Evolutionary conservation across 2,797 vertebrate genomes (phyloP).

Genomic region (Allobates femoralis): DNA sequence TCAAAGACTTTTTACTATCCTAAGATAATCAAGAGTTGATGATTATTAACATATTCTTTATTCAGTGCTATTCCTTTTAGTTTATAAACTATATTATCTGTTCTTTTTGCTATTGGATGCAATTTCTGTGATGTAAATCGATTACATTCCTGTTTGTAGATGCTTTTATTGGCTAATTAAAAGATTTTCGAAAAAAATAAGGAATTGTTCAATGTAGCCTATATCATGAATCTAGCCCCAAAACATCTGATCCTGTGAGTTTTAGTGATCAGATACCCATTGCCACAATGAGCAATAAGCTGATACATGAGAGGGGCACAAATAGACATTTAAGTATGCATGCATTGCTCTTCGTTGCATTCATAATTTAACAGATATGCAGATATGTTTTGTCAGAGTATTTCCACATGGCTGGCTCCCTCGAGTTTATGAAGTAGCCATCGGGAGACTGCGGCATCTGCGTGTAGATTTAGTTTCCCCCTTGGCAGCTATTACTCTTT

Average conservation of each 20-base stretch:
- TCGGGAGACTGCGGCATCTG: conserved; percentile 68
- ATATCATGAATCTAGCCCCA: neutral
- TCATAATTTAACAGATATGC: conserved; percentile 68
- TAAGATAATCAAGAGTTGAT: too few species aligned
- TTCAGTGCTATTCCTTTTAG: too few species aligned
- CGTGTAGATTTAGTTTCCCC: conserved; percentile 68
- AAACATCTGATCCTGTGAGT: neutral
- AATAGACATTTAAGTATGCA: conserved; percentile 9
- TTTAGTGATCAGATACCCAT: neutral
- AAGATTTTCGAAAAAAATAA: too few species aligned
- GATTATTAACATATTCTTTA: too few species aligned
- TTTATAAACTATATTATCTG: too few species aligned
- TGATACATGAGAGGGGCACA: neutral
- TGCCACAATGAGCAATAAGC: neutral
- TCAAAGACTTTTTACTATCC: too few species aligned
- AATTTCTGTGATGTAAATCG: too few species aligned
- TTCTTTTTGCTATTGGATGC: too few species aligned
- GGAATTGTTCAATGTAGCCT: neutral
- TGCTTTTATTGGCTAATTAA: too few species aligned
- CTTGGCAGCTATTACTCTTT: conserved; percentile 70
- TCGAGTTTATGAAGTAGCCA: conserved; percentile 63
- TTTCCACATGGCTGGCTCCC: conserved; percentile 57
- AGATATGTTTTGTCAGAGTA: conserved; percentile 68
- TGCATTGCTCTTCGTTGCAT: conserved; percentile 60
- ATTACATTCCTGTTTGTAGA: too few species aligned